These are phyloP conservation scores for Magallana nippona DNA, from an alignment of 2,888 invertebrate species.

Conservation along the genomic window DNA sequence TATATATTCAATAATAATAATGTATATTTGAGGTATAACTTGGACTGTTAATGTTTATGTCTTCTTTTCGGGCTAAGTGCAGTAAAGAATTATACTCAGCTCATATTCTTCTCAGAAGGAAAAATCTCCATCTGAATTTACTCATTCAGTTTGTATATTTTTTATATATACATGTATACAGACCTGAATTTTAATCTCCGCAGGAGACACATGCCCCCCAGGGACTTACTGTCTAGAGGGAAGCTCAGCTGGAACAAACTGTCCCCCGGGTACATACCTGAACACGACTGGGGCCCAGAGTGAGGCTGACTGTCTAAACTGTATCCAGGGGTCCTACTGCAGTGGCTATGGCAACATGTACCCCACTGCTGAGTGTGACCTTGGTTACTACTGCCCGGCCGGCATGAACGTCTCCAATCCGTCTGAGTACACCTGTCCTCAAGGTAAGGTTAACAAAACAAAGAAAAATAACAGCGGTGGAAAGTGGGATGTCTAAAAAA, in stretches of 20 bases:
- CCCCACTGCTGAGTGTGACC: conserved; percentile 68
- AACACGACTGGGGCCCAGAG: conserved; percentile 69
- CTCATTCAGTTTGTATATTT: too few relatives aligned
- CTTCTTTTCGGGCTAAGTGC: too few relatives aligned
- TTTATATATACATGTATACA: too few relatives aligned
- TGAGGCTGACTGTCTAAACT: conserved; percentile 70
- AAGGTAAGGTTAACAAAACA: too few relatives aligned
- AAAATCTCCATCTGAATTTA: too few relatives aligned
- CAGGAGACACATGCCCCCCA: conserved; percentile 70
- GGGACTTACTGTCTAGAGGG: conserved; percentile 71
- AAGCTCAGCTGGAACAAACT: conserved; percentile 69
- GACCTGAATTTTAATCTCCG: not conserved
- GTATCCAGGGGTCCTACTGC: conserved; percentile 75
- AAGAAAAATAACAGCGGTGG: too few relatives aligned
- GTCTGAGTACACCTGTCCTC: conserved; percentile 71
- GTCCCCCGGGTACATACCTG: conserved; percentile 76
- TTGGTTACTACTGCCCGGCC: conserved; percentile 75
- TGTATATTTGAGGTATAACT: too few relatives aligned
- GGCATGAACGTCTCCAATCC: conserved; percentile 72
- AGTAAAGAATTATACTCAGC: too few relatives aligned
- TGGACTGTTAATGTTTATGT: too few relatives aligned
- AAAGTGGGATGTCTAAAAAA: too few relatives aligned
- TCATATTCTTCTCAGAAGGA: too few relatives aligned
- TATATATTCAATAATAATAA: too few relatives aligned
- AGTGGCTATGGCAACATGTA: conserved; percentile 72